These are phyloP conservation scores for Amitus sp. DNA, from an alignment of 2,888 invertebrate species.

Conservation along the genomic window DNA sequence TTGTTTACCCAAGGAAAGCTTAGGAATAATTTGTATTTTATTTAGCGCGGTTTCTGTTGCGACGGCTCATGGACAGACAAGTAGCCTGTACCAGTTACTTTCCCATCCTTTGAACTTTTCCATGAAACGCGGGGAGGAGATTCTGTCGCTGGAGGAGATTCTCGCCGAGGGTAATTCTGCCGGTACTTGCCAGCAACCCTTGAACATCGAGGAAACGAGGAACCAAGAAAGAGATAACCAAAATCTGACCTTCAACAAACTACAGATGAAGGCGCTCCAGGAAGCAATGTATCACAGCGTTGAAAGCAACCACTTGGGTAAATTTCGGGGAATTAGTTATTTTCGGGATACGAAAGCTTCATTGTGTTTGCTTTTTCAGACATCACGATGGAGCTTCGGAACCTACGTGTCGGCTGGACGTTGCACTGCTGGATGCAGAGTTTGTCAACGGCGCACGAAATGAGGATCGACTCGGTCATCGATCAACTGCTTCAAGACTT, in stretches of 20 bases:
- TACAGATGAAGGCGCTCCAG: slow-evolving; percentile 85
- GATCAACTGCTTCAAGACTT: slow-evolving; percentile 91
- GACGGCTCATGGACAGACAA: slow-evolving; percentile 86
- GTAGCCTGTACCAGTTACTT: slow-evolving; percentile 80
- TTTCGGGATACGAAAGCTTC: too few species aligned
- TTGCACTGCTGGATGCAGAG: slow-evolving; percentile 94
- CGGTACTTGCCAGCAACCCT: slow-evolving; percentile 56
- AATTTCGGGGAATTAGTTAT: too few species aligned
- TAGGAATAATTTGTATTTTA: too few species aligned
- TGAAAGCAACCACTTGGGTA: slow-evolving; percentile 88
- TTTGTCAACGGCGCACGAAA: slow-evolving; percentile 85
- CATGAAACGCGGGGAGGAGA: slow-evolving; percentile 70
- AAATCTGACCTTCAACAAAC: slow-evolving; percentile 73
- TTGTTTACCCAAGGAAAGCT: too few species aligned
- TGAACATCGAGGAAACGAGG: slow-evolving; percentile 62
- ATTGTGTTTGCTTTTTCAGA: too few species aligned
- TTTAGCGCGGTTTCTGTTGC: slow-evolving; percentile 87
- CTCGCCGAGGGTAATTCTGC: slow-evolving; percentile 80
- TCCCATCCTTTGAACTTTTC: slow-evolving; percentile 76
- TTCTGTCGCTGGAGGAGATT: slow-evolving; percentile 88
- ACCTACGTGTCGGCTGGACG: slow-evolving; percentile 90
- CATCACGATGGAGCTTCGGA: slow-evolving; percentile 87
- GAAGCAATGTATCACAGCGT: slow-evolving; percentile 96
- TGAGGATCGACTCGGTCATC: slow-evolving; percentile 83
- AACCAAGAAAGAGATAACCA: slow-evolving; percentile 55